Base-by-base conservation (phyloP, 2,113 vertebrate species). In the Recurvirostra avosetta region DNA sequence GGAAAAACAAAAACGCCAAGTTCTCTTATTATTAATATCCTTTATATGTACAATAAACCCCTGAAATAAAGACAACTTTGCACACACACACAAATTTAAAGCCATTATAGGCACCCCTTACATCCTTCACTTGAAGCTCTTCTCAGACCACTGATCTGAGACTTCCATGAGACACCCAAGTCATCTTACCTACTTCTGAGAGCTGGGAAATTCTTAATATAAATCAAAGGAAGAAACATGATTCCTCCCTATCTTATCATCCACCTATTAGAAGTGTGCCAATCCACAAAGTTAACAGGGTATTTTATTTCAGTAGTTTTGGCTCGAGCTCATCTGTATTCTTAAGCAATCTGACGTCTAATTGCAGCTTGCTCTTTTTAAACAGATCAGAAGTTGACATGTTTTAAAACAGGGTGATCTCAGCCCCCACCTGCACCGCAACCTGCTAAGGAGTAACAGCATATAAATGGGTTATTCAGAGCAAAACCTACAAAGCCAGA, bases 391-490 rank as follows among this genome's bases (percentile, higher is more conserved):
- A 82, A 92, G 70, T 29, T 86, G 89, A 38, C 49, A 55, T 41
- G 82, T 63, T 95, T 91, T 92, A 86, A 95, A 90, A 79, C 81
- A 94, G 79, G 81, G 79, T 47, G 90, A 88, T 90, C 84, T 94
- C 91, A 95, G 79, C 78, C 67, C 50, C 62, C 52, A 88, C 56
- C 90, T 85, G 88, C 68, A 86, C 36, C 1, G 1, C 61, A 85
- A 65, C 93, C 75, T 78, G 90, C 70, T 90, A 32, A 73, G 63
- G 50, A 88, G 52, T 45, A 56, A 38, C 45, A 73, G 86, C 81
- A 61, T 5, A 36, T 15, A 68, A 95, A 76, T 29, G 67, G 62
- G 38, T 43, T 89, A 70, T 34, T 68, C 74, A 59, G 86, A 70
- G 66, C 62, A 89, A 89, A 96, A 45, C 36, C 43, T 75, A 17